Conservation (phyloP, 1,140 invertebrate species). For the Papilio machaon region DNA sequence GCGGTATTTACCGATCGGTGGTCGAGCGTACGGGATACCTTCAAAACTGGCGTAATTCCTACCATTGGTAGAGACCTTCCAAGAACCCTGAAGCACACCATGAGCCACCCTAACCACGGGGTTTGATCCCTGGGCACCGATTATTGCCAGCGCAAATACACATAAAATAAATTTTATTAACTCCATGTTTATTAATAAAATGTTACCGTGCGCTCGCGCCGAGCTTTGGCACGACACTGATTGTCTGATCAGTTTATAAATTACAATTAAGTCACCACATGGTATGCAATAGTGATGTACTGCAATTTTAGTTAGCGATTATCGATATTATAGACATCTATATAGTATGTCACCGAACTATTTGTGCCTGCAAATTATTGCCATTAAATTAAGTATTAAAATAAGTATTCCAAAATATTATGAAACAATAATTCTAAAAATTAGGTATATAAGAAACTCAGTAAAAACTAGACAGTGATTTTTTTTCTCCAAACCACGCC, state of each 20-base stretch:
- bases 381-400: too few species aligned
- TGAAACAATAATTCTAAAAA: too few species aligned
- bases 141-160: slow-evolving; percentile 31
- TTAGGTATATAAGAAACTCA: too few species aligned
- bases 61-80: slow-evolving; percentile 65
- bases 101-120: slow-evolving; percentile 59
- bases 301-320: not conserved
- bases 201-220: slow-evolving; percentile 37
- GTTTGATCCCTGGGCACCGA: slow-evolving; percentile 43
- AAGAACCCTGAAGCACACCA: slow-evolving; percentile 61
- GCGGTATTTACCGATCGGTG: slow-evolving; percentile 82
- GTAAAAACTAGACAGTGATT: too few species aligned
- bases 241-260: not conserved
- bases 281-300: not conserved
- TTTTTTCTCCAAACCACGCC: too few species aligned
- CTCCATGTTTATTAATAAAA: slow-evolving; percentile 37
- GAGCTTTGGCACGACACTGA: slow-evolving; percentile 23
- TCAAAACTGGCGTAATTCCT: slow-evolving; percentile 81
- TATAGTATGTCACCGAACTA: not conserved
- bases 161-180: slow-evolving; percentile 38
- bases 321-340: not conserved
- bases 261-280: not conserved
- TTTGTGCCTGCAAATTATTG: too few species aligned
- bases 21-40: slow-evolving; percentile 83
- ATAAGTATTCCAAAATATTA: too few species aligned